Evolutionary conservation across 2,888 invertebrate genomes (phyloP).

Genomic region (Lycaena phlaeas): DNA sequence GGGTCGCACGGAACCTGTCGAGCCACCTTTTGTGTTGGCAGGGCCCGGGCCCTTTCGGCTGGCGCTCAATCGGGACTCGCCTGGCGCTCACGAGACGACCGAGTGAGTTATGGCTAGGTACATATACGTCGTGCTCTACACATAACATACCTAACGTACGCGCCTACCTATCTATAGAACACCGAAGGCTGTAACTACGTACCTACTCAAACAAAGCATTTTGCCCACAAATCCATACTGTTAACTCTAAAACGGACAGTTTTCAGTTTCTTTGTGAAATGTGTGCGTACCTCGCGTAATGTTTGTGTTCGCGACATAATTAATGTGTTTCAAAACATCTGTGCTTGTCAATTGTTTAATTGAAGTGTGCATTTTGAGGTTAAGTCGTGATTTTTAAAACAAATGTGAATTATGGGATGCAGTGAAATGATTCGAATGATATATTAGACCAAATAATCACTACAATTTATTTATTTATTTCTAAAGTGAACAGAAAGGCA

Average conservation of each 20-base stretch:
- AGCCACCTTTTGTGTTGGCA: conserved; percentile 48
- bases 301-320: conserved; percentile 45
- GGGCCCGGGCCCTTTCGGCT: conserved; percentile 24
- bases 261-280: conserved; percentile 48
- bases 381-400: conserved; percentile 48
- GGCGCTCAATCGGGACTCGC: conserved; percentile 30
- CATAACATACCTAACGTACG: conserved; percentile 46
- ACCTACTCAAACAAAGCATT: conserved; percentile 69
- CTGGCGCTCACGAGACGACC: conserved; percentile 40
- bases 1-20: conserved; percentile 48
- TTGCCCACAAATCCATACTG: conserved; percentile 55
- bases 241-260: conserved; percentile 37
- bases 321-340: conserved; percentile 52
- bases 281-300: conserved; percentile 35
- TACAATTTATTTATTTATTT: conserved; percentile 1
- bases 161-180: conserved; percentile 53
- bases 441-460: conserved; percentile 9
- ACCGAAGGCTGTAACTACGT: conserved; percentile 63
- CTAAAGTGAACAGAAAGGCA: not conserved
- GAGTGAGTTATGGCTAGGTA: conserved; percentile 56
- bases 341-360: conserved; percentile 49
- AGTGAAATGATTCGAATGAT: no score
- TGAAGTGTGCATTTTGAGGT: conserved; percentile 62
- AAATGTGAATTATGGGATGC: conserved; percentile 25
- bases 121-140: conserved; percentile 47